Conservation (phyloP, 2,888 invertebrate species). For the Deroplatys truncata region DNA sequence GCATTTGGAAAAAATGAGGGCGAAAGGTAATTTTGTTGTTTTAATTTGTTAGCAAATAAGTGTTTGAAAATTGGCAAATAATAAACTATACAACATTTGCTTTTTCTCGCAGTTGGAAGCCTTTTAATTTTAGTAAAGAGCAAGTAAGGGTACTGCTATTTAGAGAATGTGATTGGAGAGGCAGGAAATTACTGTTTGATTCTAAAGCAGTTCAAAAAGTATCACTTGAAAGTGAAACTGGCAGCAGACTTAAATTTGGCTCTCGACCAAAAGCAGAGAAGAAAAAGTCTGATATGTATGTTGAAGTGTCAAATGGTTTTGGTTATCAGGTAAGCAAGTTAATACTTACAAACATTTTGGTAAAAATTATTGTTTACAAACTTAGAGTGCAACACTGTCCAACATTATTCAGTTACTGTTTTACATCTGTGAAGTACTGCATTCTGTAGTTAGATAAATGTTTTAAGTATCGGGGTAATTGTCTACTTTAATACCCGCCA, state of each 20-base stretch:
- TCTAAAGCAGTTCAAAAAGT: slow-evolving; percentile 66
- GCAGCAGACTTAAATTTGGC: slow-evolving; percentile 23
- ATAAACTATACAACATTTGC: background rate
- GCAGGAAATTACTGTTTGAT: slow-evolving; percentile 78
- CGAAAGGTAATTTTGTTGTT: slow-evolving; percentile 24
- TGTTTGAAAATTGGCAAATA: background rate
- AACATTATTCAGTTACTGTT: too few species aligned
- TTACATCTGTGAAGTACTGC: too few species aligned
- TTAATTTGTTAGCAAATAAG: background rate
- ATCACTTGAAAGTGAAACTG: slow-evolving; percentile 39
- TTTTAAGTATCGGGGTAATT: too few species aligned
- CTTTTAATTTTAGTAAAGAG: slow-evolving; percentile 56
- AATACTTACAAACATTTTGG: slow-evolving; percentile 14
- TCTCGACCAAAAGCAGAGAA: slow-evolving; percentile 19
- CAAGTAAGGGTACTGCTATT: slow-evolving; percentile 79
- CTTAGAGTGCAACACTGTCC: background rate
- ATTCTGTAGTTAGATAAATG: too few species aligned
- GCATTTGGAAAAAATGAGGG: slow-evolving; percentile 27
- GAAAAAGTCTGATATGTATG: slow-evolving; percentile 39
- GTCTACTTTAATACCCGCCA: too few species aligned
- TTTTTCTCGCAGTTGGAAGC: slow-evolving; percentile 45
- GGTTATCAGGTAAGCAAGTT: slow-evolving; percentile 57
- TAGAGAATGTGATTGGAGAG: slow-evolving; percentile 80
- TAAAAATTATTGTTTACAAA: background rate
- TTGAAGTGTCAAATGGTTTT: slow-evolving; percentile 61